Percentiles rank a stretch among this genome's conserved stretches.
Conservation (phyloP, 2,888 invertebrate genomes). For the Encarsia formosa region DNA sequence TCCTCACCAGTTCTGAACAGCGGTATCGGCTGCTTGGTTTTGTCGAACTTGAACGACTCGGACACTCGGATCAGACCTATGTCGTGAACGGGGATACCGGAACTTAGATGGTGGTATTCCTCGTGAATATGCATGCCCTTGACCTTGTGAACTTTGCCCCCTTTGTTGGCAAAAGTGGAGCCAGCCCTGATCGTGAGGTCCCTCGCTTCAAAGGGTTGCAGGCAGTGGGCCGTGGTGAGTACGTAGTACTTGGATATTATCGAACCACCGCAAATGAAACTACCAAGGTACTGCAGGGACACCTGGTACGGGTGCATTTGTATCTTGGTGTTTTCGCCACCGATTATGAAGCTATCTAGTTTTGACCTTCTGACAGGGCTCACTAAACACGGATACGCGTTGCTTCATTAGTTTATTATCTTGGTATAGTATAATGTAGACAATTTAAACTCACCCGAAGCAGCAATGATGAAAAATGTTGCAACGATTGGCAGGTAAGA, state of each 20-base stretch:
- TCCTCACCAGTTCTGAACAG: neutral
- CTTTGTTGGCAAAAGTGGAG: neutral
- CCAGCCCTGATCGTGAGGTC: neutral
- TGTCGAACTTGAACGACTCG: neutral
- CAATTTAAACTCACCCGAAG: no score
- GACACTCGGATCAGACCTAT: neutral
- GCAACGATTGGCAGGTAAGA: no score
- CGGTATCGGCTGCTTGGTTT: neutral
- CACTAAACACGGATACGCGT: no score
- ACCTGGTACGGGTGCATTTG: no score
- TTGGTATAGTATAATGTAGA: no score
- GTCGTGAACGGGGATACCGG: neutral
- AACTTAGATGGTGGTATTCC: neutral
- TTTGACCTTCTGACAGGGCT: no score
- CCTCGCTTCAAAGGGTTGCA: neutral
- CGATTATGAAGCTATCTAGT: no score
- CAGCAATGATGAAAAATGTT: no score
- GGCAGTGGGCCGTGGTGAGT: neutral
- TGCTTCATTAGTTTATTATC: no score
- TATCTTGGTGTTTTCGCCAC: no score
- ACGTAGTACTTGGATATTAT: neutral
- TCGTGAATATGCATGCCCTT: neutral
- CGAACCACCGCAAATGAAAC: neutral
- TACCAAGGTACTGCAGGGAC: neutral
- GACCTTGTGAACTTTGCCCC: neutral